These are phyloP conservation scores for Zaprionus ghesquierei DNA, from an alignment of 1,140 invertebrate genomes.

Conservation along the genomic window DNA sequence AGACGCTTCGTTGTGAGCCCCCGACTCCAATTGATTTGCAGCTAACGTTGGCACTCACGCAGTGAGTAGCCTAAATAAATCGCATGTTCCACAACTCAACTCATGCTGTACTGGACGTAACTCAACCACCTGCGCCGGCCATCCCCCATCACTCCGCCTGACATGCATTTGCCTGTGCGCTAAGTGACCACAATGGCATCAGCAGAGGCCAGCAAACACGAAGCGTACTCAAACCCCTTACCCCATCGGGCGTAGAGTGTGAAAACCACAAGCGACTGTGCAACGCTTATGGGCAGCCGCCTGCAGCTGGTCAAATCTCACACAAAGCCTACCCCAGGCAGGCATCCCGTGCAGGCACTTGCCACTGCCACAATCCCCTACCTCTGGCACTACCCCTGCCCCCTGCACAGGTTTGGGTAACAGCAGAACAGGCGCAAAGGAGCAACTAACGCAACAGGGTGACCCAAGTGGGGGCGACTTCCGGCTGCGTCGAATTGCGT, in stretches of 20 bases:
- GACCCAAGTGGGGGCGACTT: constrained; percentile 40
- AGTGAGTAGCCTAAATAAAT: not conserved
- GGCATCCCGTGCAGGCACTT: not conserved
- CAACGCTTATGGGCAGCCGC: constrained; percentile 9
- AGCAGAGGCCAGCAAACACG: constrained; percentile 29
- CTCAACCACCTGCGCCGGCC: not conserved
- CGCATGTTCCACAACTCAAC: not conserved
- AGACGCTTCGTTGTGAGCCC: not conserved
- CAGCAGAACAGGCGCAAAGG: not conserved
- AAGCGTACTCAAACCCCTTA: not conserved
- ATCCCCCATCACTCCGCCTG: not conserved
- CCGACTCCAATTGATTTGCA: not conserved
- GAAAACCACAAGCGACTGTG: constrained; percentile 47
- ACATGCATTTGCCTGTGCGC: not conserved
- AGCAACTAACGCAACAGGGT: not conserved
- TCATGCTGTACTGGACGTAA: not conserved
- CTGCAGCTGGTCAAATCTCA: constrained; percentile 31
- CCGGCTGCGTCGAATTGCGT: constrained; percentile 56
- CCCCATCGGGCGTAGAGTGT: constrained; percentile 14
- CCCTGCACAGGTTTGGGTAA: not conserved
- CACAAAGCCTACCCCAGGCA: constrained; percentile 9
- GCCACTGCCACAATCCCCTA: not conserved
- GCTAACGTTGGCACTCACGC: not conserved
- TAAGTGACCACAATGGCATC: constrained; percentile 45
- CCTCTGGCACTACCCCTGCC: not conserved